A percentile compares a stretch with the other conserved stretches of the same genome.
These are phyloP conservation scores for Petrocephalus zakoni DNA, from an alignment of 2,113 vertebrate species.

Conservation along the genomic window DNA sequence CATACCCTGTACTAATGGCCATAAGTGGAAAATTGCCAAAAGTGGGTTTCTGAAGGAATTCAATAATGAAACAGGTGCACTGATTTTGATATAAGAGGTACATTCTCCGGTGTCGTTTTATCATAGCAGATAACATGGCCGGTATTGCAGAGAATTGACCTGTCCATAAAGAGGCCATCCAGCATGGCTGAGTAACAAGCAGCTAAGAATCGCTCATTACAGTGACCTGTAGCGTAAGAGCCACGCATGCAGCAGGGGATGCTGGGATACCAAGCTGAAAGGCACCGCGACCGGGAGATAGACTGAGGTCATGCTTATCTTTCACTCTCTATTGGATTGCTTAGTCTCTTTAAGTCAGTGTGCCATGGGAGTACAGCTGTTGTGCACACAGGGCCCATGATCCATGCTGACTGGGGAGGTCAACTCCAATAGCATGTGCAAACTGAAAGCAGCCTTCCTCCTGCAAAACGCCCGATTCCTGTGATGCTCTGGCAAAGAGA, in stretches of 20 bases:
- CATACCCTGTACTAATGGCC: background rate
- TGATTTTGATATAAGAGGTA: background rate
- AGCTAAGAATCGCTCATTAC: background rate
- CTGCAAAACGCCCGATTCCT: background rate
- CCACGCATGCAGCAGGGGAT: background rate
- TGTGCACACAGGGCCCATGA: background rate
- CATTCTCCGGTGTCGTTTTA: background rate
- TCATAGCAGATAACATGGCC: background rate
- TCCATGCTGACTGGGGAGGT: background rate
- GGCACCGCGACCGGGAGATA: background rate
- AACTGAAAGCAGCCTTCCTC: background rate
- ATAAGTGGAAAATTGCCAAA: background rate
- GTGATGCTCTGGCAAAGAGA: background rate
- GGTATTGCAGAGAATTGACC: background rate
- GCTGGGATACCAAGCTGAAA: background rate
- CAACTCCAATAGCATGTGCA: background rate
- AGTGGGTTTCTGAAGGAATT: background rate
- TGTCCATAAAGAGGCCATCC: background rate
- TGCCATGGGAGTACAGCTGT: background rate
- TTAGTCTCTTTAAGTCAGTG: background rate
- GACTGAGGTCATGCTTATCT: background rate
- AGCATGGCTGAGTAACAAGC: background rate
- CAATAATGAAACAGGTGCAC: background rate
- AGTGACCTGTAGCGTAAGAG: background rate
- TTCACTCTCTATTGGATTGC: background rate